phyloP scores from a whole-genome alignment of 2,888 invertebrate genomes.

The Aspidiotus destructor region DNA sequence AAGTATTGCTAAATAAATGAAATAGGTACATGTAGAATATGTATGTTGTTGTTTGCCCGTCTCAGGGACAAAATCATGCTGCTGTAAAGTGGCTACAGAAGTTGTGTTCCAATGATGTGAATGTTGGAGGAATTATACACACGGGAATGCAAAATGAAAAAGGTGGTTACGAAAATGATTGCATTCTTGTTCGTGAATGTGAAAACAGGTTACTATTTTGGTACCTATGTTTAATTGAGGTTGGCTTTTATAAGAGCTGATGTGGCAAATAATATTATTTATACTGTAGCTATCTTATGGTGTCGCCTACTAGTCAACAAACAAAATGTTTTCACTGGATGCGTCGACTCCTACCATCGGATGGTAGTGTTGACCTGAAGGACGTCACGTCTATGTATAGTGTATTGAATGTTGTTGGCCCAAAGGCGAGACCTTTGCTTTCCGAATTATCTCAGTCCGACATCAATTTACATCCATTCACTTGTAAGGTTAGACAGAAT shows the following conservation, averaged over 20 bases:
- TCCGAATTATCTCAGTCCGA: slow-evolving; percentile 55
- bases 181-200: slow-evolving; percentile 55
- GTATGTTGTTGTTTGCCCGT: neutral
- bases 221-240: neutral
- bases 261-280: neutral
- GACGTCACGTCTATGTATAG: slow-evolving; percentile 66
- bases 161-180: slow-evolving; percentile 64
- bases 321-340: slow-evolving; percentile 63
- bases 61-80: slow-evolving; percentile 39
- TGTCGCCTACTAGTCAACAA: slow-evolving; percentile 69
- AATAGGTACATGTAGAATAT: neutral
- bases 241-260: no score
- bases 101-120: slow-evolving; percentile 57
- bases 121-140: slow-evolving; percentile 55
- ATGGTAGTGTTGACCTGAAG: slow-evolving; percentile 52
- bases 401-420: slow-evolving; percentile 60
- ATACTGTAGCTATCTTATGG: slow-evolving; percentile 56
- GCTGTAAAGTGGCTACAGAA: slow-evolving; percentile 55
- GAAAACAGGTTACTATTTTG: slow-evolving; percentile 46
- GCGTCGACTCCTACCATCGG: slow-evolving; percentile 50
- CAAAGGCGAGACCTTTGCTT: slow-evolving; percentile 55
- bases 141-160: slow-evolving; percentile 62
- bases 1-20: no score
- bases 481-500: slow-evolving; percentile 48
- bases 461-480: slow-evolving; percentile 51